Evolutionary conservation across 2,888 invertebrate genomes (phyloP).

Genomic region (Tetheella fluctuosa): DNA sequence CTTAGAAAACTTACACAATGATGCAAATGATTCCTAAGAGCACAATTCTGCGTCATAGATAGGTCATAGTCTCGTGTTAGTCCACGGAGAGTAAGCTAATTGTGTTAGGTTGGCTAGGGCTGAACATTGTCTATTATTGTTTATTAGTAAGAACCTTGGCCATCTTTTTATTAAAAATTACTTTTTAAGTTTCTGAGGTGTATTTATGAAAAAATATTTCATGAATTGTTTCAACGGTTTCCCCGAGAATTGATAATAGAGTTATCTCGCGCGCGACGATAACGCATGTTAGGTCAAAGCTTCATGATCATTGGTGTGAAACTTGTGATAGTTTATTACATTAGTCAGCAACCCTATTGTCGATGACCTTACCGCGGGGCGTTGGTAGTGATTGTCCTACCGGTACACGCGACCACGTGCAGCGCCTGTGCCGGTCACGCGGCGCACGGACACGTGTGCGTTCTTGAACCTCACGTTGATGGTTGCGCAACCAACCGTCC

Average conservation of each 20-base stretch:
- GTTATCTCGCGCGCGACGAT: neutral
- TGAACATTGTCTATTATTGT: neutral
- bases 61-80: constrained; percentile 24
- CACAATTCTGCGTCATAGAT: constrained; percentile 25
- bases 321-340: neutral
- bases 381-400: constrained; percentile 46
- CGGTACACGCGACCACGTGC: constrained; percentile 57
- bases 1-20: constrained; percentile 27
- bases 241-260: constrained; percentile 11
- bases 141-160: neutral
- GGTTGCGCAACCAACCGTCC: constrained; percentile 65
- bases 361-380: constrained; percentile 46
- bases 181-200: neutral
- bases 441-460: constrained; percentile 70
- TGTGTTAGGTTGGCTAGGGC: neutral
- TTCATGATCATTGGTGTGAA: neutral
- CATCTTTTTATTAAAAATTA: neutral
- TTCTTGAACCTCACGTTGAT: constrained; percentile 79
- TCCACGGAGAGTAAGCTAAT: constrained; percentile 33
- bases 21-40: constrained; percentile 29
- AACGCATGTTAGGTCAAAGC: constrained; percentile 26
- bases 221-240: constrained; percentile 22
- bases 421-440: constrained; percentile 62
- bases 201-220: neutral
- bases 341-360: constrained; percentile 13